A percentile compares a stretch with the other conserved stretches of the same genome.
Conservation (phyloP, 1,140 invertebrate species). For the Cylas formicarius region DNA sequence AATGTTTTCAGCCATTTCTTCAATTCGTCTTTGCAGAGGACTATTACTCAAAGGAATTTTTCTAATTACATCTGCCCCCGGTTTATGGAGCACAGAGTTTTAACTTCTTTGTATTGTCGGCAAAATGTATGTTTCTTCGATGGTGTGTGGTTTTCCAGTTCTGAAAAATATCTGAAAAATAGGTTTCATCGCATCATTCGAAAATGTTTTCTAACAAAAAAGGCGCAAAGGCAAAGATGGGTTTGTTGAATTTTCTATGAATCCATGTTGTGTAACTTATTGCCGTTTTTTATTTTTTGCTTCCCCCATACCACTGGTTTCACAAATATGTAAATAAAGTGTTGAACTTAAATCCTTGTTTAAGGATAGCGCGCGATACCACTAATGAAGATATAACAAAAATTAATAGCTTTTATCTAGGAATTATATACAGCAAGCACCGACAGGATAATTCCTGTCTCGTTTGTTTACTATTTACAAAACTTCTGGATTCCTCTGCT, state of each 20-base stretch:
- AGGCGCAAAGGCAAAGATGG: slow-evolving; percentile 23
- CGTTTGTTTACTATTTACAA: too few relatives aligned
- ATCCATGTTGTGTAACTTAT: slow-evolving; percentile 29
- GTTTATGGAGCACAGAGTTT: slow-evolving; percentile 37
- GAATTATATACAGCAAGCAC: too few relatives aligned
- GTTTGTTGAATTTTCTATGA: slow-evolving; percentile 21
- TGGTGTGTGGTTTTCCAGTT: slow-evolving; percentile 35
- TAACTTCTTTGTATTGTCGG: slow-evolving; percentile 34
- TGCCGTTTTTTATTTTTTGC: slow-evolving; percentile 30
- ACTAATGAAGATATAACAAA: too few relatives aligned
- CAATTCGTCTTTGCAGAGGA: slow-evolving; percentile 23
- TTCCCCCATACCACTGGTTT: slow-evolving; percentile 11
- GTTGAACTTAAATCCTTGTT: slow-evolving; percentile 3
- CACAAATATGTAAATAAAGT: too few relatives aligned
- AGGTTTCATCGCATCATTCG: slow-evolving; percentile 36
- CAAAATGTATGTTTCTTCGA: slow-evolving; percentile 37
- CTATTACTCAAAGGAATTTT: slow-evolving; percentile 40
- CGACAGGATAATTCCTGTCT: too few relatives aligned
- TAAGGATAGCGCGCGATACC: slow-evolving; percentile 2
- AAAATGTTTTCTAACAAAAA: slow-evolving; percentile 26
- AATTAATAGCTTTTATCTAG: too few relatives aligned
- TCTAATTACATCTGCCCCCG: slow-evolving; percentile 34
- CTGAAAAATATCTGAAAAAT: slow-evolving; percentile 38
- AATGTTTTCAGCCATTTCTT: slow-evolving; percentile 31
- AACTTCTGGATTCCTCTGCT: too few relatives aligned